phyloP scores from a whole-genome alignment of 1,140 invertebrate genomes.

The Dolichoris vasculosae region DNA sequence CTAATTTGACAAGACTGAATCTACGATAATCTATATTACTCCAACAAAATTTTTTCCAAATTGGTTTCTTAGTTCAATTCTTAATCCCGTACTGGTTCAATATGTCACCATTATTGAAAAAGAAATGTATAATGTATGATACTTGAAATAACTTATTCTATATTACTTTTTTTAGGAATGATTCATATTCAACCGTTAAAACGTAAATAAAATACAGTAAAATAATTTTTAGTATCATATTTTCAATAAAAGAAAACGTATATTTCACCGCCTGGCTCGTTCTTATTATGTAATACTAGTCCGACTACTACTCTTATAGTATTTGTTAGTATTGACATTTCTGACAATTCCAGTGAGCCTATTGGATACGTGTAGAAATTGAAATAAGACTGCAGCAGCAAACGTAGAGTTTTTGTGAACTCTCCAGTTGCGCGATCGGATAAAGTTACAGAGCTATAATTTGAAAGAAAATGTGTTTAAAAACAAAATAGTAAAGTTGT shows the following conservation, averaged over 20 bases:
- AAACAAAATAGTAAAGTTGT: neutral
- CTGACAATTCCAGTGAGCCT: neutral
- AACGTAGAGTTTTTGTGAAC: neutral
- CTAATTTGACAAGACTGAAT: neutral
- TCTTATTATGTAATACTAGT: neutral
- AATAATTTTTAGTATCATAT: neutral
- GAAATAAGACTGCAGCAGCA: neutral
- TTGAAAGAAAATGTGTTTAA: neutral
- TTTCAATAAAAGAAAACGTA: neutral
- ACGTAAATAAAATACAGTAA: neutral
- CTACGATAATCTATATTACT: neutral
- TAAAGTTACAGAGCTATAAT: neutral
- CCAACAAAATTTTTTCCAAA: slow-evolving; percentile 1
- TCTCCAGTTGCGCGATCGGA: neutral
- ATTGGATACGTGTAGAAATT: neutral
- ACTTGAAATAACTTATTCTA: neutral
- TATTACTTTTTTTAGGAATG: neutral
- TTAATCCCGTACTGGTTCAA: neutral
- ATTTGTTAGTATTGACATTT: slow-evolving; percentile 4
- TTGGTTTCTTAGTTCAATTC: neutral
- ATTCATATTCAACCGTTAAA: neutral
- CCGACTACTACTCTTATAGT: neutral
- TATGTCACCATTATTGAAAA: neutral
- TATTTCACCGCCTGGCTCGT: neutral
- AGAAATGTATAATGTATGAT: neutral